Evolutionary conservation across 2,797 vertebrate genomes (phyloP).

Genomic region (Coccyzus lansbergi): DNA sequence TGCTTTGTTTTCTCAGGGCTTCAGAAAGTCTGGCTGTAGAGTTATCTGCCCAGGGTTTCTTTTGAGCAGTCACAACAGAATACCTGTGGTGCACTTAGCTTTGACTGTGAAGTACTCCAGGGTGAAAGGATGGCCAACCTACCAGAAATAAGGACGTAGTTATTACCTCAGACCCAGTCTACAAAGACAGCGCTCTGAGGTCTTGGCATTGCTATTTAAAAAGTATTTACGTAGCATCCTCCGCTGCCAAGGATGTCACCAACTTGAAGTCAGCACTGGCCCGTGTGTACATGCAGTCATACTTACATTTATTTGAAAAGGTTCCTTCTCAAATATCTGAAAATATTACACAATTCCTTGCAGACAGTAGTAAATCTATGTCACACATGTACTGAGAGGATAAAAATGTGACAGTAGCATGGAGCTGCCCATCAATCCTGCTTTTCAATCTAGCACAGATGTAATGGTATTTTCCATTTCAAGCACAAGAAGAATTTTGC

Average conservation of each 20-base stretch:
- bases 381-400: background rate
- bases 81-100: slow-evolving; percentile 44
- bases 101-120: slow-evolving; percentile 51
- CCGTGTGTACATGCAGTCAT: background rate
- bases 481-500: background rate
- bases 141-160: slow-evolving; percentile 55
- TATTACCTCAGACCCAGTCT: slow-evolving; percentile 8
- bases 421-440: background rate
- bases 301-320: background rate
- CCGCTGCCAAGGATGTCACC: background rate
- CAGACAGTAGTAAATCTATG: background rate
- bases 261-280: background rate
- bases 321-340: background rate
- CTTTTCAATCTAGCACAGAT: background rate
- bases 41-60: background rate
- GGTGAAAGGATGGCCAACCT: slow-evolving; percentile 50
- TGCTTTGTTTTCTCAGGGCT: background rate
- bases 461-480: background rate
- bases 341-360: background rate
- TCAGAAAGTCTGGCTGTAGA: slow-evolving; percentile 30
- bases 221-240: background rate
- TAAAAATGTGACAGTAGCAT: background rate
- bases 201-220: background rate
- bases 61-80: slow-evolving; percentile 19
- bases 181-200: background rate